Conservation (phyloP, 2,113 vertebrate species). For the Nannobrachium achirus region DNA sequence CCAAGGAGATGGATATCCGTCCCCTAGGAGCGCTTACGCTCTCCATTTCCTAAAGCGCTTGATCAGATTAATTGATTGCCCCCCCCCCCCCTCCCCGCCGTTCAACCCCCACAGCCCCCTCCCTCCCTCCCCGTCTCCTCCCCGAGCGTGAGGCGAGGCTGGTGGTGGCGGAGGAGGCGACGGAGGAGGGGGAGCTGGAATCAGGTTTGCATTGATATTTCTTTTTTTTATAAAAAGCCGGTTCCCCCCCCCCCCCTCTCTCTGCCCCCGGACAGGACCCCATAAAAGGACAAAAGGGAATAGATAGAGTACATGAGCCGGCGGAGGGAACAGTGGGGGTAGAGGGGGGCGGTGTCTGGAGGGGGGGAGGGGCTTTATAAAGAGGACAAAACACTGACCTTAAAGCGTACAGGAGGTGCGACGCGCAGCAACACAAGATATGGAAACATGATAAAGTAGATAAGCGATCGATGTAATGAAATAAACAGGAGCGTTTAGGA, state of each 20-base stretch:
- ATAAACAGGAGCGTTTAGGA: constrained; percentile 52
- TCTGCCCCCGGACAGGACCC: constrained; percentile 49
- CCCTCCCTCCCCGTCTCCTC: not conserved
- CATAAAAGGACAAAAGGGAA: constrained; percentile 63
- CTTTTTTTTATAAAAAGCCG: constrained; percentile 76
- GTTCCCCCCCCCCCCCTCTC: constrained; percentile 47
- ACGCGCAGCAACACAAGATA: constrained; percentile 42
- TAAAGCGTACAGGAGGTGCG: constrained; percentile 46
- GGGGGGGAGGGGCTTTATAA: constrained; percentile 51
- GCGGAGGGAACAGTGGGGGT: not conserved
- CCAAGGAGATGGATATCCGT: constrained; percentile 83
- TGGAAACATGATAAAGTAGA: constrained; percentile 51
- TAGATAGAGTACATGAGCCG: constrained; percentile 52
- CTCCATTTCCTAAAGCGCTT: constrained; percentile 86
- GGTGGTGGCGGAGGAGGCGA: constrained; percentile 15
- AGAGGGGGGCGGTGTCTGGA: constrained; percentile 21
- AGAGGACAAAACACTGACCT: constrained; percentile 58
- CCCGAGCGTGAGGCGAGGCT: constrained; percentile 16
- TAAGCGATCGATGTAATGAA: constrained; percentile 60
- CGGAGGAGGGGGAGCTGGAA: constrained; percentile 63
- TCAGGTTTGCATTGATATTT: constrained; percentile 83
- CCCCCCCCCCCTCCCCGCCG: constrained; percentile 28
- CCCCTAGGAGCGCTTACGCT: constrained; percentile 82
- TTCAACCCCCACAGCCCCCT: constrained; percentile 36
- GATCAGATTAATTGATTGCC: constrained; percentile 87